A percentile compares a stretch with the other conserved stretches of the same genome.
Evolutionary conservation across 2,797 vertebrate species (phyloP).

Genomic region (Poeciliopsis presidionis): DNA sequence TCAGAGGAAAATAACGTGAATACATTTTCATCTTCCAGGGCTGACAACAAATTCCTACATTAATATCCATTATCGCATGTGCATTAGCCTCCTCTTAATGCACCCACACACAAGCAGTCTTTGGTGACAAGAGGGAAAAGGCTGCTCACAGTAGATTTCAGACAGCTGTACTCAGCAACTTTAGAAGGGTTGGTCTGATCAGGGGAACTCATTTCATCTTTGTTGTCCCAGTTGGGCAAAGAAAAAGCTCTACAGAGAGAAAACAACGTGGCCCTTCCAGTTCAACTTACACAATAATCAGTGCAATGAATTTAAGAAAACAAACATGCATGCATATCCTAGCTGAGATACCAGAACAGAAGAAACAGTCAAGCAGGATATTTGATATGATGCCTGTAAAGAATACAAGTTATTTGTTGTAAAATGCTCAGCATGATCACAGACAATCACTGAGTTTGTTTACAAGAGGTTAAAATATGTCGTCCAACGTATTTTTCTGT

Average conservation of each 20-base stretch:
- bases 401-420: background rate
- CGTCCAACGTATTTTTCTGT: no score
- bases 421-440: background rate
- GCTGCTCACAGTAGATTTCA: conserved; percentile 59
- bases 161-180: conserved; percentile 66
- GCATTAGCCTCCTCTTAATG: background rate
- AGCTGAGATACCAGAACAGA: background rate
- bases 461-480: background rate
- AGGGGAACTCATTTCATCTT: conserved; percentile 59
- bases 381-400: background rate
- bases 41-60: conserved; percentile 39
- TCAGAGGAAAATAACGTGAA: conserved; percentile 3
- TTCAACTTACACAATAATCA: background rate
- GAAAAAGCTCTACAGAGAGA: conserved; percentile 13
- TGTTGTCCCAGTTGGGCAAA: conserved; percentile 26
- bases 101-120: conserved; percentile 7
- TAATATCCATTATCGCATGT: conserved; percentile 31
- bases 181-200: conserved; percentile 51
- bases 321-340: background rate
- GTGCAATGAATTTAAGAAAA: background rate
- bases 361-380: background rate
- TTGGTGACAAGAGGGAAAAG: conserved; percentile 44
- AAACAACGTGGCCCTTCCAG: conserved; percentile 4
- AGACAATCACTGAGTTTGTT: background rate
- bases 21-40: conserved; percentile 19